Conservation (phyloP, 2,113 vertebrate species). For the Equus quagga region DNA sequence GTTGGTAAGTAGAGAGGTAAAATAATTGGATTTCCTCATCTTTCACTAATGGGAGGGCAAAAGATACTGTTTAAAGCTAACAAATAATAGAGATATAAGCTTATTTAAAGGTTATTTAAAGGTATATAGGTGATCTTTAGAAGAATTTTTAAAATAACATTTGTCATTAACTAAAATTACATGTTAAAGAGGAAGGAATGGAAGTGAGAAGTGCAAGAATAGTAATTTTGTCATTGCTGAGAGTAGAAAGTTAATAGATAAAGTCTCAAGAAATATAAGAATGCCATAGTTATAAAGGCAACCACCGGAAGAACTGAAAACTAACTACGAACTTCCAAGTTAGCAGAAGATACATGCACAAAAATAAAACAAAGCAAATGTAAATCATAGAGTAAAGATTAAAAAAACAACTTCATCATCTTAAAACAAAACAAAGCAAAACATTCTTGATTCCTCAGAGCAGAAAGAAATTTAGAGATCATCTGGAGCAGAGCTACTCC, state of each 20-base stretch:
- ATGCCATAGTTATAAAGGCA: neutral
- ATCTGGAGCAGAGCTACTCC: neutral
- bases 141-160: neutral
- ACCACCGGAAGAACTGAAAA: neutral
- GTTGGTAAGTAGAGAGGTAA: neutral
- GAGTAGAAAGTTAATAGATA: neutral
- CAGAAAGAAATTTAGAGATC: neutral
- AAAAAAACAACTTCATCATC: neutral
- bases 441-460: neutral
- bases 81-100: neutral
- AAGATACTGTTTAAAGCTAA: neutral
- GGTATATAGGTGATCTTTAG: neutral
- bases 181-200: neutral
- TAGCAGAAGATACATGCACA: neutral
- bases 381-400: neutral
- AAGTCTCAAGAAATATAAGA: neutral
- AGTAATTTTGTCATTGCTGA: neutral
- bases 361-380: neutral
- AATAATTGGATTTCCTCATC: neutral
- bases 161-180: neutral
- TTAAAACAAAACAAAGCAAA: neutral
- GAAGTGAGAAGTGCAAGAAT: neutral
- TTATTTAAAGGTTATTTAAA: constrained; percentile 14
- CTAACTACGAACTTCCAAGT: neutral
- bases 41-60: neutral